Percentiles rank a stretch among this genome's conserved stretches.
Conservation (phyloP, 2,797 vertebrate species). For the Myotis pilosus region DNA sequence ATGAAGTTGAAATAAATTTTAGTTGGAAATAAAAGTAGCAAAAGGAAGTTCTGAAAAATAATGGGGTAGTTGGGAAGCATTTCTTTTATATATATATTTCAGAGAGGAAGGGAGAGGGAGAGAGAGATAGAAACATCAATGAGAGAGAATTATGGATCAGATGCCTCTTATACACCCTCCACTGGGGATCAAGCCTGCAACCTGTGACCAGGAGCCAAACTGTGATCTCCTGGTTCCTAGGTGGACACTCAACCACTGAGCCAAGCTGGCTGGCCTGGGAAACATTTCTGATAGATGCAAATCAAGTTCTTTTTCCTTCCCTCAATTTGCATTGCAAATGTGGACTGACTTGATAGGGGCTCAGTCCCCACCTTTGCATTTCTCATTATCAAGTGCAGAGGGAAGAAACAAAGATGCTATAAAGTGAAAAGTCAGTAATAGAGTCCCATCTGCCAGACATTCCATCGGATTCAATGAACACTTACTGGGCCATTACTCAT, state of each 20-base stretch:
- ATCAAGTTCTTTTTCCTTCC: neutral
- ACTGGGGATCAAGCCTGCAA: too few relatives aligned
- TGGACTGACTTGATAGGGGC: neutral
- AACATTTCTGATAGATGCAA: neutral
- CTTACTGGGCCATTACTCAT: neutral
- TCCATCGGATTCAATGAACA: neutral
- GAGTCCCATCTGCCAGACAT: neutral
- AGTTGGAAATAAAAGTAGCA: neutral
- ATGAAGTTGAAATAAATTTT: neutral
- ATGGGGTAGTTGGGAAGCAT: too few relatives aligned
- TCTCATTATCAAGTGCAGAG: neutral
- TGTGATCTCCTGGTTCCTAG: too few relatives aligned
- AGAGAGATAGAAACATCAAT: too few relatives aligned
- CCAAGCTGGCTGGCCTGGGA: neutral
- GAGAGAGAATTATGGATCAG: too few relatives aligned
- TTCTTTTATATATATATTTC: too few relatives aligned
- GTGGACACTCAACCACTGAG: too few relatives aligned
- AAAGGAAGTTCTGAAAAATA: neutral
- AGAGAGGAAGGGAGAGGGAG: too few relatives aligned
- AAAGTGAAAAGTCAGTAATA: neutral
- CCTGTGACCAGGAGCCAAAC: too few relatives aligned
- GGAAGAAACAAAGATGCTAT: neutral
- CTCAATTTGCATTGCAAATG: neutral
- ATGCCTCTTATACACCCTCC: too few relatives aligned
- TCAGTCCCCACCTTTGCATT: neutral